Conservation (phyloP, 2,113 vertebrate genomes). For the Felis chaus region DNA sequence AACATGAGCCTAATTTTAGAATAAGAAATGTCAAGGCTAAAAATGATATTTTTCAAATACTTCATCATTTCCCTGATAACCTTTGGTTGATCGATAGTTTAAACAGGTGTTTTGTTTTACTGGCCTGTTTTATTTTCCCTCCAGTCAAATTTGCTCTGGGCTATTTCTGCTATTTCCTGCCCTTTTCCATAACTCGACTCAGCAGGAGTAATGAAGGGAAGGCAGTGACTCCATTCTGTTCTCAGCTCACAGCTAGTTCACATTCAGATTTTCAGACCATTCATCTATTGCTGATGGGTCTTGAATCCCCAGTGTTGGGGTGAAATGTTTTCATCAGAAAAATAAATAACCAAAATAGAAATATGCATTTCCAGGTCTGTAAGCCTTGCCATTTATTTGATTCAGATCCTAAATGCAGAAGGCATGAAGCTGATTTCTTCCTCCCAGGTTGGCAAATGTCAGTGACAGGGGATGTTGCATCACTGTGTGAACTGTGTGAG, state of each 20-base stretch:
- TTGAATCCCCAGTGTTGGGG: neutral
- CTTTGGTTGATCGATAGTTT: slow-evolving; percentile 73
- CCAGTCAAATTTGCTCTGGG: slow-evolving; percentile 27
- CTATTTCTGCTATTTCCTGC: slow-evolving; percentile 44
- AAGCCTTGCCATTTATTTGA: slow-evolving; percentile 18
- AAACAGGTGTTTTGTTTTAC: slow-evolving; percentile 50
- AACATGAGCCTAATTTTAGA: slow-evolving; percentile 22
- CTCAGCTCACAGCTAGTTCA: neutral
- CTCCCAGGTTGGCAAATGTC: neutral
- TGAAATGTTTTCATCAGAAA: slow-evolving; percentile 44
- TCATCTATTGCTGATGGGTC: neutral
- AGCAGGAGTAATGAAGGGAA: neutral
- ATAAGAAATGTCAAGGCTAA: slow-evolving; percentile 62
- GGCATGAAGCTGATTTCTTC: neutral
- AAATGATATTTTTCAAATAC: slow-evolving; percentile 60
- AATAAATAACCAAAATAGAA: slow-evolving; percentile 57
- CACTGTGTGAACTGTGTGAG: neutral
- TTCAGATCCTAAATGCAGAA: neutral
- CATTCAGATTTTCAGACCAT: neutral
- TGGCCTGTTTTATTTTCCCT: slow-evolving; percentile 25
- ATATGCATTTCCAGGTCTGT: slow-evolving; percentile 23
- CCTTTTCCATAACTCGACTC: slow-evolving; percentile 42
- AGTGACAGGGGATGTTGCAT: neutral
- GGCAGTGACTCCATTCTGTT: neutral
- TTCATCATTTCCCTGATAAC: slow-evolving; percentile 61